Evolutionary conservation across 2,113 vertebrate species (phyloP).

Genomic region (Cheilinus undulatus): DNA sequence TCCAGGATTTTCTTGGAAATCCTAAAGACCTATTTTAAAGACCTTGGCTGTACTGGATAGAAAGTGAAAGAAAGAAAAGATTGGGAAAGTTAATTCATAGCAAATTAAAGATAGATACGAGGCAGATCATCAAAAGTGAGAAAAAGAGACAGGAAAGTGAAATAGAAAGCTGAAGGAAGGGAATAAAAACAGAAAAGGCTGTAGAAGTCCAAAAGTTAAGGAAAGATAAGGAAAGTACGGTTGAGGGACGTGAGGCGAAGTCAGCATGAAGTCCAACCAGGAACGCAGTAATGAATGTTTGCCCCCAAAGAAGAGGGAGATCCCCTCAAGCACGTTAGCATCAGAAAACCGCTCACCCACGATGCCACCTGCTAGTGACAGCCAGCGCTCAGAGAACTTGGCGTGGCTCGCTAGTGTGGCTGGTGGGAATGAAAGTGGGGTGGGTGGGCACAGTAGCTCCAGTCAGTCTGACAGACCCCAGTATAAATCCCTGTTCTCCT

Average conservation of each 20-base stretch:
- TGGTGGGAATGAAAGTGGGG: conserved; percentile 80
- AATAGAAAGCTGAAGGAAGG: conserved; percentile 36
- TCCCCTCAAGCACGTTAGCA: conserved; percentile 90
- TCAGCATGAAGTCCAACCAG: conserved; percentile 98
- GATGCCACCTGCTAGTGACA: conserved; percentile 85
- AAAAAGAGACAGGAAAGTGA: conserved; percentile 37
- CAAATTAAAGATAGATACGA: conserved; percentile 38
- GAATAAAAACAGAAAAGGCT: conserved; percentile 8
- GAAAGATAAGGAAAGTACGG: conserved; percentile 74
- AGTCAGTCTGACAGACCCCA: conserved; percentile 85
- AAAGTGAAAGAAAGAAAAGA: conserved; percentile 23
- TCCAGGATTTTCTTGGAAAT: conserved; percentile 39
- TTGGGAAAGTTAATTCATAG: conserved; percentile 38
- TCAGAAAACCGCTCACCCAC: conserved; percentile 86
- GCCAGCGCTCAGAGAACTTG: conserved; percentile 90
- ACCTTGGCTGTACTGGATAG: conserved; percentile 34
- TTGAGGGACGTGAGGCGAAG: conserved; percentile 29
- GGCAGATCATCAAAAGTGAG: conserved; percentile 24
- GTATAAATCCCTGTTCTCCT: conserved; percentile 86
- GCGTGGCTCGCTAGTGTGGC: conserved; percentile 90
- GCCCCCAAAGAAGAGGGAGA: conserved; percentile 98
- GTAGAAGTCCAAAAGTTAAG: conserved; percentile 27
- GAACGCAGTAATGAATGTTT: conserved; percentile 99
- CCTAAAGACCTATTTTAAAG: conserved; percentile 31
- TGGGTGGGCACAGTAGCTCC: conserved; percentile 63